Base-by-base conservation (phyloP, 2,888 invertebrate species). In the Gnatocerus cornutus region DNA sequence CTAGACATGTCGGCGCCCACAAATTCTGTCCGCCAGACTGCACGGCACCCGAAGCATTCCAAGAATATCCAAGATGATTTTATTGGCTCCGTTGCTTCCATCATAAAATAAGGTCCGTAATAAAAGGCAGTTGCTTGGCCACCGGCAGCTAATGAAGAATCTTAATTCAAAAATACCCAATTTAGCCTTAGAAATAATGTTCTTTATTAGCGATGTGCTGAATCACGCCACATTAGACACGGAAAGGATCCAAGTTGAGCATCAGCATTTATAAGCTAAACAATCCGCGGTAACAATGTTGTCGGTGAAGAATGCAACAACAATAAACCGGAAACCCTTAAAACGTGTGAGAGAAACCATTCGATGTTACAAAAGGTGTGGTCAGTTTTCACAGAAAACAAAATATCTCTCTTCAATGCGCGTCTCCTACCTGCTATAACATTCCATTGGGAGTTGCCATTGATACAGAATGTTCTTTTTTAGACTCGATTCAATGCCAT, bases 321-420 rank as follows among this genome's bases (percentile, higher is more conserved):
- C 84, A 84, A 84, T 80, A 78, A 78, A 84, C 84, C 84, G 84
- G 84, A 85, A 84, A 84, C 84, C 82, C 81, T 84, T 81, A 83
- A 84, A 84, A 82, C 81, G 83, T 82, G 84, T 82, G 83, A 82
- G 82, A 84, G 82, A 82, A 80, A 80, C 81, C 80, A 82, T 82
- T 82, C 78, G 79, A 77, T 76, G 77, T 77, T 75, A 82, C 82
- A 83, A 84, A 83, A 84, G 84, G 84, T 84, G 84, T 84, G 84
- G 84, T 84, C 84, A 84, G 82, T 84, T 84, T 83, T 84, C 82
- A 83, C 80, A 83, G 84, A 84, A 84, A 83, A 83, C 83, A 84
- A 84, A 72, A 84, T 68, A 68, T 62, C 56, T 61, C 58, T 58
- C 59, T 64, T 64, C 43, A 64, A 64, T 53, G 55, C 56, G 55